These are phyloP conservation scores for Gobio occitaniae DNA, from an alignment of 2,797 vertebrate species.

Conservation along the genomic window DNA sequence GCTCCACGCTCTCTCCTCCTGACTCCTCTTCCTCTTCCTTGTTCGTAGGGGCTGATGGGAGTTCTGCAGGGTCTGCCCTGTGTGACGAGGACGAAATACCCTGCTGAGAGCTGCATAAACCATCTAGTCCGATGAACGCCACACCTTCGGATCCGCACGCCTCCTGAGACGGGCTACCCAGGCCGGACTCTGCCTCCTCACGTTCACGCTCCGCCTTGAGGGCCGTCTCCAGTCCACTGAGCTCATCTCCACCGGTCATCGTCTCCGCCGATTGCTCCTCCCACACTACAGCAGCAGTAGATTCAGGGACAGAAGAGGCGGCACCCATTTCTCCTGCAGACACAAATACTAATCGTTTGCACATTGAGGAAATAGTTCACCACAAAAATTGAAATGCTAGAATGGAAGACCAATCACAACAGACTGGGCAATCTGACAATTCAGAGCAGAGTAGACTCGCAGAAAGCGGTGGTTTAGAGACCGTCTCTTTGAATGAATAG, in stretches of 20 bases:
- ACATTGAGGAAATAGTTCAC: background rate
- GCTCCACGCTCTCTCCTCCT: slow-evolving; percentile 61
- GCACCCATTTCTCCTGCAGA: slow-evolving; percentile 61
- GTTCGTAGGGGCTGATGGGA: slow-evolving; percentile 76
- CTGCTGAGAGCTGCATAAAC: slow-evolving; percentile 76
- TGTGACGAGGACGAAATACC: slow-evolving; percentile 56
- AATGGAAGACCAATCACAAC: too few relatives aligned
- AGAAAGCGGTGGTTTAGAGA: too few relatives aligned
- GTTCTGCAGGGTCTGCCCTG: slow-evolving; percentile 70
- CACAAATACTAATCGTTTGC: background rate
- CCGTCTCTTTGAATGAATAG: too few relatives aligned
- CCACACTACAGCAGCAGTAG: slow-evolving; percentile 68
- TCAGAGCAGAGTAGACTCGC: too few relatives aligned
- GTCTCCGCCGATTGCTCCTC: slow-evolving; percentile 66
- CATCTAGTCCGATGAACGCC: slow-evolving; percentile 81
- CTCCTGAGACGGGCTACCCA: slow-evolving; percentile 28
- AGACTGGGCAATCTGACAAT: too few relatives aligned
- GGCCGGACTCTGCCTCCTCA: slow-evolving; percentile 64
- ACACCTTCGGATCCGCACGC: slow-evolving; percentile 53
- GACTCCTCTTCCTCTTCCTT: slow-evolving; percentile 54
- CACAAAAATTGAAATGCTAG: background rate
- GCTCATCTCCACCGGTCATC: slow-evolving; percentile 76
- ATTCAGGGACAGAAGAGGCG: slow-evolving; percentile 60
- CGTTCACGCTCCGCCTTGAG: slow-evolving; percentile 76
- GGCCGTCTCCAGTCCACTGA: slow-evolving; percentile 77